Evolutionary conservation across 2,113 vertebrate genomes (phyloP), one percentile per base, ranked within the genome.

Genomic region (Odocoileus virginianus): DNA sequence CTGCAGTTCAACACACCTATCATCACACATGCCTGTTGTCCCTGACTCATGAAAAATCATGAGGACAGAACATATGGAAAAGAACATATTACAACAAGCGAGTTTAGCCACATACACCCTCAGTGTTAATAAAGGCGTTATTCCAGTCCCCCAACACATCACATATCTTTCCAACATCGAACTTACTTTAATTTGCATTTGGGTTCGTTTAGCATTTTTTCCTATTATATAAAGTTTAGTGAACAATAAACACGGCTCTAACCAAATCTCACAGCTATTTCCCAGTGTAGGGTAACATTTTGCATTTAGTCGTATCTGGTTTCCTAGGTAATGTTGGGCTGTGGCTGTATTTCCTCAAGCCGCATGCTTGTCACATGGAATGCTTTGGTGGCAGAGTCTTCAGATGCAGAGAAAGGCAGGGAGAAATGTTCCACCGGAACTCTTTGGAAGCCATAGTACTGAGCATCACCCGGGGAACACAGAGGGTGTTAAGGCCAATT

Each of bases 181-280:
- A 96, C 87, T 92, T 98, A 88, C n/a, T 85, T 98, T 97, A 97
- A 98, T 97, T 97, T 97, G 91, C 88, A 61, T 96, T 97, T 96
- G 86, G 93, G 94, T 97, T 97, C 96, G 98, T 97, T 98, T 97
- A 97, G 89, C 94, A 54, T 95, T 89, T 97, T 98, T 95, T 91
- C 97, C 84, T 83, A 96, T 97, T 98, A 87, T 60, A 91, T 94
- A 94, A 97, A 95, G 91, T 76, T 91, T 97, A 98, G 97, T 95
- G 96, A 97, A 97, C 86, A 95, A 85, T 96, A 98, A 98, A 96
- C 97, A 97, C 58, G 95, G 97, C 86, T 96, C 86, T 96, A 97
- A 97, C 92, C 88, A 94, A 94, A 92, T 97, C 94, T 97, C 93
- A 98, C 79, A 97, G 97, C 95, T 78, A 97, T 96, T 97, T 98